A percentile compares a stretch with the other conserved stretches of the same genome.
Evolutionary conservation across 2,113 vertebrate species (phyloP).

Genomic region (Piprites chloris): DNA sequence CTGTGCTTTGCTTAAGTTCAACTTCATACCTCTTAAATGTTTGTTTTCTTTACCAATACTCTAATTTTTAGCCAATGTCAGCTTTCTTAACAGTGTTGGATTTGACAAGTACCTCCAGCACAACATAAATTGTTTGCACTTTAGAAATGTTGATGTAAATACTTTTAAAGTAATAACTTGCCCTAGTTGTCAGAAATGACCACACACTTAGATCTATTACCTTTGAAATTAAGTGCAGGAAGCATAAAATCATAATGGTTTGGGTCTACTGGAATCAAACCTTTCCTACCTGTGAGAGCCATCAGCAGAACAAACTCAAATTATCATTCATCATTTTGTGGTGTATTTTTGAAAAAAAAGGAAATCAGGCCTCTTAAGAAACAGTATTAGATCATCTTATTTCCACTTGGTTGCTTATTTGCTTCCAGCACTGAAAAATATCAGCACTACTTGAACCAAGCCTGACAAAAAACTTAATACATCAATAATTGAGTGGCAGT

Average conservation of each 20-base stretch:
- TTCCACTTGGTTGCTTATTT: neutral
- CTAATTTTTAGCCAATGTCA: neutral
- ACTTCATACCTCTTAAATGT: neutral
- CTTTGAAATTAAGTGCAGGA: neutral
- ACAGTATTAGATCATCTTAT: neutral
- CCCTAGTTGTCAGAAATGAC: neutral
- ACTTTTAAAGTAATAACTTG: neutral
- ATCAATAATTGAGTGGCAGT: neutral
- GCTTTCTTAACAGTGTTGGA: neutral
- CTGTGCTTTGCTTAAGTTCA: accelerated
- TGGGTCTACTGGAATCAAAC: neutral
- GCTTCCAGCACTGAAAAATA: neutral
- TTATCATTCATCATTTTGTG: neutral
- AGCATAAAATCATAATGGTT: neutral
- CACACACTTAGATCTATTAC: neutral
- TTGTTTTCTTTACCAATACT: neutral
- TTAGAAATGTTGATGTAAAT: neutral
- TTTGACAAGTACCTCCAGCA: neutral
- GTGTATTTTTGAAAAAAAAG: neutral
- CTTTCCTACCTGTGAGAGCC: neutral
- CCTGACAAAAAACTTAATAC: neutral
- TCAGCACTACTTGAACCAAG: neutral
- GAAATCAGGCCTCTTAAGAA: neutral
- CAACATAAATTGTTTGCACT: neutral
- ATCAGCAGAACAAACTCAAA: neutral